phyloP scores from a whole-genome alignment of 2,797 vertebrate genomes.

The Muscicapa striata region DNA sequence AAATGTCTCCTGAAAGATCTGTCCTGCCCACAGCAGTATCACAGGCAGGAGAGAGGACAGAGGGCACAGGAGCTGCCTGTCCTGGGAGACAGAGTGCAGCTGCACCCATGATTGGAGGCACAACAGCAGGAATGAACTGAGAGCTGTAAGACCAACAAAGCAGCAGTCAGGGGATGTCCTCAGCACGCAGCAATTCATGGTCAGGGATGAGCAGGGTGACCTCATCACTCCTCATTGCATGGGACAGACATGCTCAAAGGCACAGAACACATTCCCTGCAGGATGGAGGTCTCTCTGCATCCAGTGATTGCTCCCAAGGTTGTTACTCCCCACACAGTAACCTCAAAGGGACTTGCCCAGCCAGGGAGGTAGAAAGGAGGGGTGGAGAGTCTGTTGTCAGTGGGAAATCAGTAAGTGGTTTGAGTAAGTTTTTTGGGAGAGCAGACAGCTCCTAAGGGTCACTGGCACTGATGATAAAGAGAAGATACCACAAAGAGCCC shows the following conservation, averaged over 20 bases:
- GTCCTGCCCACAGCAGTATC: background rate
- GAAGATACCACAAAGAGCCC: background rate
- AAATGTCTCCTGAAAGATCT: background rate
- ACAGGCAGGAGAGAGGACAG: background rate
- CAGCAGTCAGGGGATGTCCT: background rate
- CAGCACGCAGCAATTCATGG: background rate
- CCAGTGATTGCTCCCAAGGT: background rate
- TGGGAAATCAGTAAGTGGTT: background rate
- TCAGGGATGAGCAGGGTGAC: fast-evolving
- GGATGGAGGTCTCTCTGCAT: background rate
- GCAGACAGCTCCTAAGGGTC: background rate
- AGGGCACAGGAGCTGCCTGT: fast-evolving
- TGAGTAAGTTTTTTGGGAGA: background rate
- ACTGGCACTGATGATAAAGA: background rate
- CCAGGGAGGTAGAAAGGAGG: background rate
- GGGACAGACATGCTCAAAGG: background rate
- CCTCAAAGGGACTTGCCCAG: background rate
- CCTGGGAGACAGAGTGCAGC: background rate
- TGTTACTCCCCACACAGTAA: background rate
- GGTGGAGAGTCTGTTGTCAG: background rate
- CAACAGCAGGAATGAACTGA: background rate
- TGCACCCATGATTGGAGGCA: background rate
- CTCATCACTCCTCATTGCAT: background rate
- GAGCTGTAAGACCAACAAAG: background rate
- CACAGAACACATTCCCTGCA: background rate